Conservation (phyloP, 2,113 vertebrate genomes). For the Prinia subflava region DNA sequence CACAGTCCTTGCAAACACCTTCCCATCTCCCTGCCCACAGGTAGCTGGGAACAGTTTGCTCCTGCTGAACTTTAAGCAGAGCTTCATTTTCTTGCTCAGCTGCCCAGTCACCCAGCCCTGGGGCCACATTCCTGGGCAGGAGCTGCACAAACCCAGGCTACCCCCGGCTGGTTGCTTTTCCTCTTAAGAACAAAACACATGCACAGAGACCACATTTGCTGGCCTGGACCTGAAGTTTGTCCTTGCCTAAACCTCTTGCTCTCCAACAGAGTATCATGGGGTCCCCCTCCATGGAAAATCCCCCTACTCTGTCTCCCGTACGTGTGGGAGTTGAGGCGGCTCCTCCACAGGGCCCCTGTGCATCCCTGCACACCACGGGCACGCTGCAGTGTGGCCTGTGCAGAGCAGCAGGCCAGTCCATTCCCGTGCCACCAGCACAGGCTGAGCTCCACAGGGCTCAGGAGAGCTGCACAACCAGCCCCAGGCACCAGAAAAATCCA, state of each 20-base stretch:
- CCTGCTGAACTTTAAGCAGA: not conserved
- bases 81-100: not conserved
- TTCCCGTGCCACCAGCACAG: not conserved
- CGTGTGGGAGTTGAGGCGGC: rapidly evolving
- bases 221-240: not conserved
- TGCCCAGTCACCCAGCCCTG: not conserved
- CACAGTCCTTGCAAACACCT: not conserved
- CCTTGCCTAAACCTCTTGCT: not conserved
- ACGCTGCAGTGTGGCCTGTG: rapidly evolving
- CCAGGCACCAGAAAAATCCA: not conserved
- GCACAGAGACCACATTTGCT: not conserved
- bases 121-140: not conserved
- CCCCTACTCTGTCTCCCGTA: rapidly evolving
- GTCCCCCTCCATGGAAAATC: not conserved
- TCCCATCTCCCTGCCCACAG: not conserved
- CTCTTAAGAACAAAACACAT: not conserved
- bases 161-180: not conserved
- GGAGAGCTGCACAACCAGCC: not conserved
- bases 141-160: not conserved
- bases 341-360: not conserved
- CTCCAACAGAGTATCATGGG: rapidly evolving
- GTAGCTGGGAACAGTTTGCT: not conserved
- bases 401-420: not conserved
- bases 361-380: rapidly evolving
- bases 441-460: rapidly evolving